phyloP scores from a whole-genome alignment of 2,888 invertebrate genomes.

The Caenorhabditis sp. region DNA sequence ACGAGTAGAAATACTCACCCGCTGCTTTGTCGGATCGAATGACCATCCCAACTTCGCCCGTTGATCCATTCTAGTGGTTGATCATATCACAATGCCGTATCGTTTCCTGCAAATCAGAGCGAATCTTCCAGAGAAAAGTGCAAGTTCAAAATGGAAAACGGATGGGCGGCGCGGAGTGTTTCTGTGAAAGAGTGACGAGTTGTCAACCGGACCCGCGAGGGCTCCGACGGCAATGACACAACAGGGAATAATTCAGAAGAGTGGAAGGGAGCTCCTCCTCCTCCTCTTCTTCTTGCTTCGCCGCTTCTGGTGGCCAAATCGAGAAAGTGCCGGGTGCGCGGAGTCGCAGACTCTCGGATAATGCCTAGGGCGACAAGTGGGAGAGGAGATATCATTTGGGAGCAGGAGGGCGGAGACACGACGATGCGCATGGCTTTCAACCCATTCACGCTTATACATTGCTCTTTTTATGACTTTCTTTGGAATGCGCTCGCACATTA shows the following conservation, averaged over 20 bases:
- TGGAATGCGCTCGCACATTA: too few relatives aligned
- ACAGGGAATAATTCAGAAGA: slow-evolving; percentile 59
- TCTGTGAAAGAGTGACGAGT: slow-evolving; percentile 32
- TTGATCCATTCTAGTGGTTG: background rate
- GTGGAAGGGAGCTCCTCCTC: background rate
- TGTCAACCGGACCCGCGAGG: slow-evolving; percentile 35
- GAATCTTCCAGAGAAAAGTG: slow-evolving; percentile 6
- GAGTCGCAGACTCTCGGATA: slow-evolving; percentile 2
- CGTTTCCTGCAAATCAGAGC: slow-evolving; percentile 10
- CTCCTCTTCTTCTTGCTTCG: background rate
- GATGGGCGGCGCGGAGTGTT: background rate
- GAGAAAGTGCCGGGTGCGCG: background rate
- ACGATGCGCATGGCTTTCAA: slow-evolving; percentile 7
- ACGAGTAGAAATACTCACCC: slow-evolving; percentile 35
- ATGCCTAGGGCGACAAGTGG: background rate
- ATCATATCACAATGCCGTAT: too few relatives aligned
- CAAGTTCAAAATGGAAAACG: slow-evolving; percentile 10
- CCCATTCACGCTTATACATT: slow-evolving; percentile 22
- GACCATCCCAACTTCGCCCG: slow-evolving; percentile 30
- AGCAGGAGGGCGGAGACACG: slow-evolving; percentile 10
- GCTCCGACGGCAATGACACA: slow-evolving; percentile 52
- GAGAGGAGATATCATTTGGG: background rate
- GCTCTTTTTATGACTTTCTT: slow-evolving; percentile 39
- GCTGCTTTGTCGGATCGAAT: slow-evolving; percentile 24
- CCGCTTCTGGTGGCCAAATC: slow-evolving; percentile 17